Percentiles rank a stretch among this genome's conserved stretches.
Evolutionary conservation across 2,888 invertebrate genomes (phyloP).

Genomic region (Carpatolechia fugitivella): DNA sequence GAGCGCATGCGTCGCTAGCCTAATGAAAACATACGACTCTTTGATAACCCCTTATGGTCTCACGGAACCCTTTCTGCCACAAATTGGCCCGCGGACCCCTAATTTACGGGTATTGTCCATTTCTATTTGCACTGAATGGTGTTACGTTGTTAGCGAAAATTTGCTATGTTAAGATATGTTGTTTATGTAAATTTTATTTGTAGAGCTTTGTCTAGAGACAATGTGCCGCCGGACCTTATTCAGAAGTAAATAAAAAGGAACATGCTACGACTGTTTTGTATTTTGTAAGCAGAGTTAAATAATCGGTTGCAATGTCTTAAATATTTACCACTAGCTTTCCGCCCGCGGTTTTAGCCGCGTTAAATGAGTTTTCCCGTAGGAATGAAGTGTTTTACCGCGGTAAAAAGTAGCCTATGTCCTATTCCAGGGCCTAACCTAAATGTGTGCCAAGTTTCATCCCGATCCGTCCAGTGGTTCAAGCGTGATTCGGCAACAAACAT

Average conservation of each 20-base stretch:
- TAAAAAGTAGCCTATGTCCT: too few species aligned
- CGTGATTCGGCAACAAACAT: too few species aligned
- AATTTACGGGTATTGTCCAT: constrained; percentile 53
- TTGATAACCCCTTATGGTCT: constrained; percentile 71
- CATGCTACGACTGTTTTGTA: background rate
- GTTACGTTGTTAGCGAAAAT: constrained; percentile 20
- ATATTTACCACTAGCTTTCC: too few species aligned
- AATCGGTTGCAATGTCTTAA: too few species aligned
- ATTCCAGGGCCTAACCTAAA: too few species aligned
- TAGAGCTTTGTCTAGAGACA: constrained; percentile 3
- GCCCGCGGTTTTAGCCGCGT: too few species aligned
- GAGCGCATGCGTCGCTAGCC: constrained; percentile 39
- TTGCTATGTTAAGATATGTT: constrained; percentile 8
- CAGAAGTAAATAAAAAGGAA: background rate
- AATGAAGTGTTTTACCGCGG: too few species aligned
- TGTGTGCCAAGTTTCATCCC: too few species aligned
- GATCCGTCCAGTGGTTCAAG: too few species aligned
- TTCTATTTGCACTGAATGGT: constrained; percentile 26
- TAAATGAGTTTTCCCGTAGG: too few species aligned
- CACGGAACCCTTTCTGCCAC: constrained; percentile 46
- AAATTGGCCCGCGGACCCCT: constrained; percentile 56
- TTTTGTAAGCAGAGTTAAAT: background rate
- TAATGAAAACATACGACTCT: constrained; percentile 75
- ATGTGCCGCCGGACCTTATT: background rate
- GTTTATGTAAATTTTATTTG: constrained; percentile 8